Evolutionary conservation across 2,888 invertebrate species (phyloP).

Genomic region (Cryptus armator): DNA sequence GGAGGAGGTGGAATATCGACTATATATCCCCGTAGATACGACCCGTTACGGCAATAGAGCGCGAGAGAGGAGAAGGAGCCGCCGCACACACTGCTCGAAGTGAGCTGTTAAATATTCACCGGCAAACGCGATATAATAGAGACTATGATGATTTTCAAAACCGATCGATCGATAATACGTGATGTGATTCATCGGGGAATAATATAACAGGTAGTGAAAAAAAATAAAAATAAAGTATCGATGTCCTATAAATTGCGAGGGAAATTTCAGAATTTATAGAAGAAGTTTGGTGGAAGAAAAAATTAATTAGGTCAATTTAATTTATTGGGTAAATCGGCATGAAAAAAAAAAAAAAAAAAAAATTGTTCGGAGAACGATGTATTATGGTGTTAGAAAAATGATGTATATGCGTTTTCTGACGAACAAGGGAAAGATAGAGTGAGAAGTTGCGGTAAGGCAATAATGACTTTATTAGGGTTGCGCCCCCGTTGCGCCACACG

Average conservation of each 20-base stretch:
- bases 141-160: slow-evolving; percentile 9
- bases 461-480: slow-evolving; percentile 76
- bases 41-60: slow-evolving; percentile 52
- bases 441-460: slow-evolving; percentile 61
- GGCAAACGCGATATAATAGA: slow-evolving; percentile 17
- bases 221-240: slow-evolving; percentile 6
- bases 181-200: slow-evolving; percentile 7
- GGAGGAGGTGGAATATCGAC: slow-evolving; percentile 50
- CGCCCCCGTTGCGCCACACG: slow-evolving; percentile 70
- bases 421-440: slow-evolving; percentile 26
- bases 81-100: background rate
- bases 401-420: background rate
- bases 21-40: slow-evolving; percentile 34
- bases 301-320: too few relatives aligned
- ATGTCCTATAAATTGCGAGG: too few relatives aligned
- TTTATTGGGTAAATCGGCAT: background rate
- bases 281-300: background rate
- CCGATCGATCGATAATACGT: slow-evolving; percentile 30
- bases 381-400: background rate
- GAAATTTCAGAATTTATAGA: background rate
- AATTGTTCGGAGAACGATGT: background rate
- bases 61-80: slow-evolving; percentile 1
- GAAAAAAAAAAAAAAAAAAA: background rate
- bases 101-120: slow-evolving; percentile 45
- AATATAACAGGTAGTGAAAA: background rate